These are phyloP conservation scores for Diabrotica balteata DNA, from an alignment of 2,888 invertebrate genomes.

Conservation along the genomic window DNA sequence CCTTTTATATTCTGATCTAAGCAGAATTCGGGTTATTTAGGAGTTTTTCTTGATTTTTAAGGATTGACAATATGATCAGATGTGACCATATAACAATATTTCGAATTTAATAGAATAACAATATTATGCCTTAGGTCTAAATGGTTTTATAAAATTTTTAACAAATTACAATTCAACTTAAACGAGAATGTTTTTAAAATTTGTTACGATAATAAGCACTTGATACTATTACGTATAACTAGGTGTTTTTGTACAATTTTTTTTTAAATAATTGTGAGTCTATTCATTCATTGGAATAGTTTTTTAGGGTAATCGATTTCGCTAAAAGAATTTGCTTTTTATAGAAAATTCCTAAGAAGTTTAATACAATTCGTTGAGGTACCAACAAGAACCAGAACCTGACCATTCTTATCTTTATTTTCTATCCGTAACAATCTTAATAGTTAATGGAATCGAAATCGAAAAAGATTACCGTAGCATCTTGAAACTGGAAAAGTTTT, in stretches of 20 bases:
- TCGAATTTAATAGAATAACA: no score
- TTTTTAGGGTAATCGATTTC: slow-evolving; percentile 20
- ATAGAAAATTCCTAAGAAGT: slow-evolving; percentile 4
- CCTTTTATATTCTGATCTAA: no score
- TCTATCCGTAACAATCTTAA: slow-evolving; percentile 23
- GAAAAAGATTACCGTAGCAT: slow-evolving; percentile 33
- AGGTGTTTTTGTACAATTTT: not conserved
- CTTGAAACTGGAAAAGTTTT: slow-evolving; percentile 36
- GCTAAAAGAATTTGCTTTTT: slow-evolving; percentile 18
- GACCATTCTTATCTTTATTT: slow-evolving; percentile 22
- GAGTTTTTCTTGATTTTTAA: no score
- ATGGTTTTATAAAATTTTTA: no score
- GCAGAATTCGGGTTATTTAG: no score
- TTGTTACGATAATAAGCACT: slow-evolving; percentile 7
- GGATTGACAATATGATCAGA: no score
- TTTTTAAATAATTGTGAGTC: not conserved
- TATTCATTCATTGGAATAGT: slow-evolving; percentile 2
- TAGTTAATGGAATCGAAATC: slow-evolving; percentile 30
- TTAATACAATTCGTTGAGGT: slow-evolving; percentile 20
- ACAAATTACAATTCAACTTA: no score
- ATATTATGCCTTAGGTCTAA: no score
- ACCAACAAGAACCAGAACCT: slow-evolving; percentile 8
- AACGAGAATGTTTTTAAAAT: slow-evolving; percentile 7
- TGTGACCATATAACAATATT: no score
- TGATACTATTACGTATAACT: not conserved